These are phyloP conservation scores for Polymixis lichenea DNA, from an alignment of 2,888 invertebrate genomes.

Conservation along the genomic window DNA sequence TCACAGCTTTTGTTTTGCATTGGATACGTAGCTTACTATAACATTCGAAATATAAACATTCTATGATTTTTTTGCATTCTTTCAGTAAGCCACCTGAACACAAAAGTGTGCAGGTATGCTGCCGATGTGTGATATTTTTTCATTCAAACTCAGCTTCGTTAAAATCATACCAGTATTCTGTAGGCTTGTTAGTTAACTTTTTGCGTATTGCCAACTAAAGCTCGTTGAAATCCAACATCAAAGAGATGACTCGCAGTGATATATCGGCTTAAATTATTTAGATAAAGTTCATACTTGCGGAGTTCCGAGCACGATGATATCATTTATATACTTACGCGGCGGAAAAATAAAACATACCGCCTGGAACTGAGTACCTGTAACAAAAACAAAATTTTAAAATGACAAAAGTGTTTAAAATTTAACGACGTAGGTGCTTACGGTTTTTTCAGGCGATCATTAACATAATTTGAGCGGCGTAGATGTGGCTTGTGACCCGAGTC, in stretches of 20 bases:
- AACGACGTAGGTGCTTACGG: constrained; percentile 76
- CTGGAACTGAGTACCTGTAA: constrained; percentile 78
- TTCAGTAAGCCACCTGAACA: constrained; percentile 39
- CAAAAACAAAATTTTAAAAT: constrained; percentile 77
- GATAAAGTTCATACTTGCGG: constrained; percentile 70
- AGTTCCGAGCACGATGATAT: constrained; percentile 68
- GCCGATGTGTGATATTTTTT: constrained; percentile 65
- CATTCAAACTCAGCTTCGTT: constrained; percentile 77
- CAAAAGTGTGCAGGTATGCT: constrained; percentile 51
- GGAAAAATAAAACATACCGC: constrained; percentile 61
- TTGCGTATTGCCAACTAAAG: constrained; percentile 73
- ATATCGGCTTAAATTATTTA: constrained; percentile 75
- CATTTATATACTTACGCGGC: constrained; percentile 55
- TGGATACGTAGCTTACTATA: constrained; percentile 43
- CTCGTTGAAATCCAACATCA: constrained; percentile 72
- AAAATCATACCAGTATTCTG: constrained; percentile 72
- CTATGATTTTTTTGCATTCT: constrained; percentile 41
- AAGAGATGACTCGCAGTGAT: constrained; percentile 71
- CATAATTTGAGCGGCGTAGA: constrained; percentile 77
- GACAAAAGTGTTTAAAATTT: constrained; percentile 74
- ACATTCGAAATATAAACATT: constrained; percentile 40
- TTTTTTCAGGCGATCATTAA: constrained; percentile 78
- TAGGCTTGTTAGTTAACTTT: constrained; percentile 77
- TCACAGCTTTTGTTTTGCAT: constrained; percentile 41
- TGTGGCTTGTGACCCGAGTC: constrained; percentile 69